phyloP scores from a whole-genome alignment of 2,888 invertebrate species.

The Chirona hameri region DNA sequence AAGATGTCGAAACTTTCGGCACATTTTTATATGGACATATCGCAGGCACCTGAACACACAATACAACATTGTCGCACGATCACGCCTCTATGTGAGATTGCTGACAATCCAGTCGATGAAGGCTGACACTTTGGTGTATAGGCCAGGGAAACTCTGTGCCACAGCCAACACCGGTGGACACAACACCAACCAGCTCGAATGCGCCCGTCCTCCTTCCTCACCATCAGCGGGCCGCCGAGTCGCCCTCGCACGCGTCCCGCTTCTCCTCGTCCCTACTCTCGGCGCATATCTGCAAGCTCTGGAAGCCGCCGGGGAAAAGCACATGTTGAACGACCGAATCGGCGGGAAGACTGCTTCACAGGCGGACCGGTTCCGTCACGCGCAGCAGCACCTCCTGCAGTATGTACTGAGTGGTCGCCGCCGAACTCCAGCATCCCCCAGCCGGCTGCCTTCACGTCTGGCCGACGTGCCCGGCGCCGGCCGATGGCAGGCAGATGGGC shows the following conservation, averaged over 20 bases:
- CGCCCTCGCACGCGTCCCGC: background rate
- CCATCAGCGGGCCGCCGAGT: constrained; percentile 25
- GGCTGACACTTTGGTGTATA: constrained; percentile 24
- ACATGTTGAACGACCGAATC: background rate
- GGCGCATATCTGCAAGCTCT: background rate
- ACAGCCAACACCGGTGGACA: background rate
- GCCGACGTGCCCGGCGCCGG: constrained; percentile 63
- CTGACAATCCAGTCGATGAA: no score
- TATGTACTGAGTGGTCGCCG: background rate
- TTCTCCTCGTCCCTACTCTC: background rate
- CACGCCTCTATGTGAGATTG: no score
- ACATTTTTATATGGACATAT: no score
- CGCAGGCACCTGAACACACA: no score
- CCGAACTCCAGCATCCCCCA: constrained; percentile 8
- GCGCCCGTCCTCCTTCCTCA: background rate
- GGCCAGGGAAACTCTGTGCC: background rate
- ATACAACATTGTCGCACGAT: no score
- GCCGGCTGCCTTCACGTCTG: constrained; percentile 4
- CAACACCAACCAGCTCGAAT: constrained; percentile 4
- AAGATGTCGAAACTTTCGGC: no score
- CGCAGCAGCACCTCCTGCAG: constrained; percentile 23
- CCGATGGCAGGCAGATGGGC: constrained; percentile 82
- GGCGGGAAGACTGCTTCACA: background rate
- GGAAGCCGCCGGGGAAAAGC: background rate
- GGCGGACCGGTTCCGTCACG: no score